A percentile compares a stretch with the other conserved stretches of the same genome.
phyloP scores from a whole-genome alignment of 2,113 vertebrate species.

The Neotragus pygmaeus region DNA sequence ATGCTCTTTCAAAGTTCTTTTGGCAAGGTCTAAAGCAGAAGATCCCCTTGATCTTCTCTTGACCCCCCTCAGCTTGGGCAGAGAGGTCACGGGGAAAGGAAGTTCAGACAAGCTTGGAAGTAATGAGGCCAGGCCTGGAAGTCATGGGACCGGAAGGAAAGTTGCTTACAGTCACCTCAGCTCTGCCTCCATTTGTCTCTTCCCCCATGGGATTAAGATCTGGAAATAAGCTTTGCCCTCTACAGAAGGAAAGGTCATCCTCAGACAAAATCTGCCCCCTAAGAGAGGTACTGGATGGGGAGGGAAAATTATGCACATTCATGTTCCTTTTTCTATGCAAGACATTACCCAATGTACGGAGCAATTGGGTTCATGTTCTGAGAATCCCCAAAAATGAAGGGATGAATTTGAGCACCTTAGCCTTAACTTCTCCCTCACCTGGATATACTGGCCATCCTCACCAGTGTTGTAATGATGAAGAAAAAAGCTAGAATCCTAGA shows the following conservation, averaged over 20 bases:
- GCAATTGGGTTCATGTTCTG: neutral
- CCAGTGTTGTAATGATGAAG: neutral
- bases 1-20: neutral
- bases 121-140: accelerated
- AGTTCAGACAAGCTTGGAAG: neutral
- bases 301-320: accelerated
- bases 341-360: neutral
- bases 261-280: neutral
- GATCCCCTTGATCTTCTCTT: neutral
- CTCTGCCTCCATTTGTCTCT: neutral
- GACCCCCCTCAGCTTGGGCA: neutral
- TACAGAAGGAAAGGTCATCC: neutral
- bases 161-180: neutral
- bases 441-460: neutral
- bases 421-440: neutral
- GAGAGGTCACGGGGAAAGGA: neutral
- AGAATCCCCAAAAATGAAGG: neutral
- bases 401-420: neutral
- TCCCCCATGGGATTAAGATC: neutral
- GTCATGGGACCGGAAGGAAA: neutral
- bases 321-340: neutral
- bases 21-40: neutral
- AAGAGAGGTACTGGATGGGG: neutral
- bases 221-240: neutral
- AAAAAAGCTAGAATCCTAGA: neutral